A percentile compares a stretch with the other conserved stretches of the same genome.
phyloP scores from a whole-genome alignment of 2,113 vertebrate genomes.

The Takifugu flavidus region DNA sequence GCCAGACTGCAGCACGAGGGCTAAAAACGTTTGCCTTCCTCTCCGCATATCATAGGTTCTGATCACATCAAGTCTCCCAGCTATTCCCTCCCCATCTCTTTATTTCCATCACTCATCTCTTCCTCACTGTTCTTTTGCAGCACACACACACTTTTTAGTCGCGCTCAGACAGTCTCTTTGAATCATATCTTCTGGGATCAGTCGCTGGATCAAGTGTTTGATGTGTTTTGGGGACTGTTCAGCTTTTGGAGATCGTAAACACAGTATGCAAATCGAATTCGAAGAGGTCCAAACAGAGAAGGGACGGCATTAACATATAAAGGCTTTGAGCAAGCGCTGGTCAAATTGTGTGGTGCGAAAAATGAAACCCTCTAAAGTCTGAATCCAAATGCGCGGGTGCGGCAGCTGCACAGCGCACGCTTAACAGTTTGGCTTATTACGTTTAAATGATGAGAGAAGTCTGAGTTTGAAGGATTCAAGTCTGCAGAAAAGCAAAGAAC shows the following conservation, averaged over 20 bases:
- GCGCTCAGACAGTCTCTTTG: conserved; percentile 7
- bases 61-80: conserved; percentile 44
- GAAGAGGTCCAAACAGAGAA: background rate
- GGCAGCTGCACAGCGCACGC: too few species aligned
- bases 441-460: too few species aligned
- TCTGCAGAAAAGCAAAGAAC: too few species aligned
- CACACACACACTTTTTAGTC: conserved; percentile 13
- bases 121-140: conserved; percentile 13
- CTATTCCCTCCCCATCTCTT: conserved; percentile 4
- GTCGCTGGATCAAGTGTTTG: conserved; percentile 6
- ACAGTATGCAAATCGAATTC: background rate
- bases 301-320: background rate
- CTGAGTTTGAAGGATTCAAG: too few species aligned
- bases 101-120: conserved; percentile 11
- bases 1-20: conserved; percentile 58
- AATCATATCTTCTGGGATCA: conserved; percentile 13
- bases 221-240: conserved; percentile 13
- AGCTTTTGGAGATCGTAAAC: conserved; percentile 10
- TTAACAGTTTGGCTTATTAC: too few species aligned
- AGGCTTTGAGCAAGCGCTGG: background rate
- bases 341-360: background rate
- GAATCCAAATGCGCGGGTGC: too few species aligned
- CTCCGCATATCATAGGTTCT: conserved; percentile 55
- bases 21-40: conserved; percentile 45
- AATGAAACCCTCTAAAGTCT: background rate